phyloP scores from a whole-genome alignment of 2,888 invertebrate genomes.

The Bibio marci region DNA sequence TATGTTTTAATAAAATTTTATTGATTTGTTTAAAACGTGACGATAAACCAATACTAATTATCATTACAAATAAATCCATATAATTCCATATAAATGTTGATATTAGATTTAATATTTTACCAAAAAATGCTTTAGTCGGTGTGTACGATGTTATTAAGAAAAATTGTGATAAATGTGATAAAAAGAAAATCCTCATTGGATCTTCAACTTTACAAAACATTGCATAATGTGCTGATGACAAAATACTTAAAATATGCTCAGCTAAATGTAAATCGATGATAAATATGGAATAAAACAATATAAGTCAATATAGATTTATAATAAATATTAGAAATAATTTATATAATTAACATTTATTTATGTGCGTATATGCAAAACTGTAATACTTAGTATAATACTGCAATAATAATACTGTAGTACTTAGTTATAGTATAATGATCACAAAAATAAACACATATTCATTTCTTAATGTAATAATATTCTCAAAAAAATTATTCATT shows the following conservation, averaged over 20 bases:
- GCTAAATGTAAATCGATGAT: constrained; percentile 1
- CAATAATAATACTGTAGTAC: too few species aligned
- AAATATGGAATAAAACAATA: not conserved
- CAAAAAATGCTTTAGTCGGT: constrained; percentile 16
- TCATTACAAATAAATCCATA: constrained; percentile 53
- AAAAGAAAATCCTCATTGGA: constrained; percentile 21
- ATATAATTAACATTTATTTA: too few species aligned
- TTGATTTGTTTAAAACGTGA: constrained; percentile 48
- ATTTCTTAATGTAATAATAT: too few species aligned
- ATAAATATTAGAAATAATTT: too few species aligned
- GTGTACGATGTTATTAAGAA: constrained; percentile 19
- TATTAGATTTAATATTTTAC: constrained; percentile 33
- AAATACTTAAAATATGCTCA: constrained; percentile 3
- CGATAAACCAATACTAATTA: constrained; percentile 50
- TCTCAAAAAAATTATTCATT: too few species aligned
- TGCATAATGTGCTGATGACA: not conserved
- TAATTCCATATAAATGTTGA: constrained; percentile 57
- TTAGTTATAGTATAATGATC: too few species aligned
- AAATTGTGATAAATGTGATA: constrained; percentile 17
- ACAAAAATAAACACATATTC: too few species aligned
- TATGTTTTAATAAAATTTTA: constrained; percentile 28
- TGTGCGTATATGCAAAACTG: too few species aligned
- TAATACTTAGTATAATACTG: too few species aligned
- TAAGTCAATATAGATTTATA: too few species aligned
- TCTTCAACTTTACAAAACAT: constrained; percentile 18